Evolutionary conservation across 2,888 invertebrate genomes (phyloP).

Genomic region (Nasonovia ribisnigri): DNA sequence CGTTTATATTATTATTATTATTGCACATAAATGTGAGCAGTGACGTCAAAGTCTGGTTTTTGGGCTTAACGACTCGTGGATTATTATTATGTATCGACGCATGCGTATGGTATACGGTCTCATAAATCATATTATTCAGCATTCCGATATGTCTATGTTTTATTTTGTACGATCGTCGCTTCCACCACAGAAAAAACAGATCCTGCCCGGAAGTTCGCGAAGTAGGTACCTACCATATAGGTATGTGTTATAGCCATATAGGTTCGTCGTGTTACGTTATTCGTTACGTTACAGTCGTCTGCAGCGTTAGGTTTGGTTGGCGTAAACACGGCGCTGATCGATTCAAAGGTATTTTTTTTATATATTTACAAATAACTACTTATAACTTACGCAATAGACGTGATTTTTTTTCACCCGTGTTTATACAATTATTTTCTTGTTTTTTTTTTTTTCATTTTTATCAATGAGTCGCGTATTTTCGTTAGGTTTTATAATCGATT

Average conservation of each 20-base stretch:
- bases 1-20: conserved; percentile 5
- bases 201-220: not conserved
- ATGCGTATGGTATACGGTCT: not conserved
- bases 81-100: not conserved
- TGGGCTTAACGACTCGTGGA: not conserved
- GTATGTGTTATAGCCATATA: not conserved
- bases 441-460: conserved; percentile 16
- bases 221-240: not conserved
- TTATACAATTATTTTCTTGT: conserved; percentile 22
- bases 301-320: not conserved
- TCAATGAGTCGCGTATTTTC: conserved; percentile 9
- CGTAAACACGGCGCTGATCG: not conserved
- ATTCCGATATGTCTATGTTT: not conserved
- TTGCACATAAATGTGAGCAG: not conserved
- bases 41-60: not conserved
- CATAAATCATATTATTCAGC: not conserved
- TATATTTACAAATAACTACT: not conserved
- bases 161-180: not conserved
- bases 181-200: not conserved
- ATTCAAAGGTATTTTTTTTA: not conserved
- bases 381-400: conserved; percentile 25
- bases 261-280: not conserved
- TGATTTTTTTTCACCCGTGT: not conserved
- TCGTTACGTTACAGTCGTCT: not conserved
- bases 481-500: conserved; percentile 33